phyloP scores from a whole-genome alignment of 2,888 invertebrate genomes.

The Balanococcus diminutus region DNA sequence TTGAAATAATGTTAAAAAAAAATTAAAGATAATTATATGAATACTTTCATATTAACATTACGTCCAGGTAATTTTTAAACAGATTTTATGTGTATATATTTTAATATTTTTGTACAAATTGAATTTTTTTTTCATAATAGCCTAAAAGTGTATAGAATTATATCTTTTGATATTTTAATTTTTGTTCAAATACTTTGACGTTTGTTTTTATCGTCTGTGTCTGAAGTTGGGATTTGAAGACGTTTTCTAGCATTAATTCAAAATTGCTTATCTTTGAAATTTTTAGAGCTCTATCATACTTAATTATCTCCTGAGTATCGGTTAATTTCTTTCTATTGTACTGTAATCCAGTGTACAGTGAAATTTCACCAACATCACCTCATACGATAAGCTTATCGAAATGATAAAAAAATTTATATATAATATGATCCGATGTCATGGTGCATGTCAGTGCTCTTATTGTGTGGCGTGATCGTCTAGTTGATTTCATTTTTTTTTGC shows the following conservation, averaged over 20 bases:
- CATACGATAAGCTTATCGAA: background rate
- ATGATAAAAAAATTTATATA: background rate
- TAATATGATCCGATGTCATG: background rate
- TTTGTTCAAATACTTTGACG: too few species aligned
- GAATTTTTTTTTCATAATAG: too few species aligned
- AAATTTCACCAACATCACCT: background rate
- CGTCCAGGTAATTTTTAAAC: background rate
- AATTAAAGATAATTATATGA: too few species aligned
- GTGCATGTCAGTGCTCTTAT: background rate
- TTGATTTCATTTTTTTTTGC: background rate
- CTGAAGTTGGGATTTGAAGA: too few species aligned
- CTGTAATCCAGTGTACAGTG: background rate
- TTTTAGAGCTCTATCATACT: background rate
- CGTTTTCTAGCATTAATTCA: too few species aligned
- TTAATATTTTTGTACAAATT: background rate
- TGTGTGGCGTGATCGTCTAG: background rate
- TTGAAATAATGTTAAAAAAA: background rate
- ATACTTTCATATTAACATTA: background rate
- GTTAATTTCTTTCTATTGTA: background rate
- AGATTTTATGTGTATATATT: background rate
- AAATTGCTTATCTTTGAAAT: too few species aligned
- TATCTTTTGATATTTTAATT: too few species aligned
- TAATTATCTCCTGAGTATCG: background rate
- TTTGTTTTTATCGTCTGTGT: too few species aligned
- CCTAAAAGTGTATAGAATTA: too few species aligned